Base-by-base conservation (phyloP, 2,888 invertebrate species). In the Lamellibrachia columna region DNA sequence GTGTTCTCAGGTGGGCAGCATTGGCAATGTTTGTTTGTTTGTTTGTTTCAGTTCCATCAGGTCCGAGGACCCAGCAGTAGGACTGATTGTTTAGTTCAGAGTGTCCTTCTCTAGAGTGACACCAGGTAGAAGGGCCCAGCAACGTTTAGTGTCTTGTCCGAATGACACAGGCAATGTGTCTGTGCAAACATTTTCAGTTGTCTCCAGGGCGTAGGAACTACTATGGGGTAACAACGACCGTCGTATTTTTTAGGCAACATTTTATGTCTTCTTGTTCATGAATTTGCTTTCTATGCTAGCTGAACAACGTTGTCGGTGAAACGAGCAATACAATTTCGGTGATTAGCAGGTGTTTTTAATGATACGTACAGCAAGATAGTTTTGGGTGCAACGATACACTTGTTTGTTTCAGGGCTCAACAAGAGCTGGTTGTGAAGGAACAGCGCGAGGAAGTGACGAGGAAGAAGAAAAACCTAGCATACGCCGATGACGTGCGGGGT, bases 351-450 rank as follows among this genome's bases (percentile, higher is more conserved):
- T 15, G 58, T 58, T 58, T 58, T 8, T 58, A 58, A 58, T 15
- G 7, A 58, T 58, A 11, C 7, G 8, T 8, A 58, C 58, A 58
- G 15, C 15, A 7, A 58, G 11, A 58, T 58, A 15, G 58, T 58
- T 15, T 22, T 22, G 22, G 75, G 22, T 75, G n/a, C 91, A 0
- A 91, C 91, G n/a, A 11, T 53, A 28, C 91, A 28, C 7, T 52
- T 53, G 91, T 55, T 22, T 75, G 75, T 15, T 75, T 11, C 94
- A 96, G 96, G 93, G 96, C 96, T 6, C 96, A 96, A 94, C 96
- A 96, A 92, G 96, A 96, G 93, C 94, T 96, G 93, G 95, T 96
- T n/a, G 96, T 96, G 94, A 96, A 96, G 93, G 96, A 96, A 92
- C 95, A 95, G 91, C 93, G 95, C 9, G 96, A 96, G 92, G 96